Percentiles rank a stretch among this genome's conserved stretches.
Conservation (phyloP, 2,888 invertebrate genomes). For the Taphrorychus bicolor region DNA sequence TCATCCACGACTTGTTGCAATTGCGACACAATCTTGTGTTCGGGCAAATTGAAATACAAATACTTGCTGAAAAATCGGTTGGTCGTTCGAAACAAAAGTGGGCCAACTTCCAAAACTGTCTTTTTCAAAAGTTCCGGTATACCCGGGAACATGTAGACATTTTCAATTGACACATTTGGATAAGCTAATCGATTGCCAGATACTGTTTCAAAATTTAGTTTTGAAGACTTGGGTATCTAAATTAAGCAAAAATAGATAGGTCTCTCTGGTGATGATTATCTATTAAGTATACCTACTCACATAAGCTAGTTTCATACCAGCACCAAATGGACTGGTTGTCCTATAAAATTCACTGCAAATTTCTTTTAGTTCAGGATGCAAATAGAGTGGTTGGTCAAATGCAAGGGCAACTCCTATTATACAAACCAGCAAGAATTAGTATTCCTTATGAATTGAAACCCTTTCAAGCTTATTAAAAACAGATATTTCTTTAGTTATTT, state of each 20-base stretch:
- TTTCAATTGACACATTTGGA: conserved; percentile 63
- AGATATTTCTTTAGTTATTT: no score
- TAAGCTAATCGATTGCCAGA: conserved; percentile 53
- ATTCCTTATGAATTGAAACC: no score
- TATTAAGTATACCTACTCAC: conserved; percentile 45
- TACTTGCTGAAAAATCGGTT: conserved; percentile 57
- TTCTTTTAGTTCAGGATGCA: conserved; percentile 60
- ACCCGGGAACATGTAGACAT: conserved; percentile 76
- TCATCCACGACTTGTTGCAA: conserved; percentile 58
- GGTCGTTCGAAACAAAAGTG: conserved; percentile 57
- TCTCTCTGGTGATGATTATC: background rate
- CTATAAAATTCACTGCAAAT: conserved; percentile 60
- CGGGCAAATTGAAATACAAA: conserved; percentile 60
- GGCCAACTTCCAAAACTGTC: conserved; percentile 54
- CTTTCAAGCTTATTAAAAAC: no score
- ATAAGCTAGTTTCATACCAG: conserved; percentile 59
- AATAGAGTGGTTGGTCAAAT: conserved; percentile 60
- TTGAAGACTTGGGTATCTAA: conserved; percentile 61
- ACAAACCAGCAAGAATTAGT: background rate
- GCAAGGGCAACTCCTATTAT: conserved; percentile 65
- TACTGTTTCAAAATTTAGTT: conserved; percentile 58
- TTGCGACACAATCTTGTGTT: conserved; percentile 59
- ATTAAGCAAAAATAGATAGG: conserved; percentile 48
- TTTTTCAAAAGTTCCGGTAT: conserved; percentile 65
- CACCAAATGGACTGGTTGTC: conserved; percentile 55